Percentiles rank a stretch among this genome's conserved stretches.
Conservation (phyloP, 2,113 vertebrate genomes). For the Plecotus auritus region DNA sequence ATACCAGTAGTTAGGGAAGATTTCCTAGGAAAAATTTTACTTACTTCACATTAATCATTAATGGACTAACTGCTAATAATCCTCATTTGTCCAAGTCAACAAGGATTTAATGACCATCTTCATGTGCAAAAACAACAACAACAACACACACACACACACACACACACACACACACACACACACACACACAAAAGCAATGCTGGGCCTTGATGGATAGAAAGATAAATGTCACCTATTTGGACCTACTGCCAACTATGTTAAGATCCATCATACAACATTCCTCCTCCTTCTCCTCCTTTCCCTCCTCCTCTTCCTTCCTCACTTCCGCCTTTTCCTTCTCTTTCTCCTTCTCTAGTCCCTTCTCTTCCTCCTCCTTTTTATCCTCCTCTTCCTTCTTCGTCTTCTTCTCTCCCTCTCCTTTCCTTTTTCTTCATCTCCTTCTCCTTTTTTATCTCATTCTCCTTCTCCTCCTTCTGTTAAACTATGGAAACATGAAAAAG, state of each 20-base stretch:
- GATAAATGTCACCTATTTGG: background rate
- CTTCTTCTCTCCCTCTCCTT: background rate
- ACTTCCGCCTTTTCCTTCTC: accelerated
- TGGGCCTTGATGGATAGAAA: background rate
- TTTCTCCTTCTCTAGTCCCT: background rate
- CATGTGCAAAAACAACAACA: background rate
- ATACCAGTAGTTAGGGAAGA: background rate
- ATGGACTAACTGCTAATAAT: background rate
- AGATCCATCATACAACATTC: background rate
- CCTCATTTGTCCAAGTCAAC: background rate
- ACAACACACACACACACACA: no score
- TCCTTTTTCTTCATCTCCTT: background rate
- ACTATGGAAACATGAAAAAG: background rate
- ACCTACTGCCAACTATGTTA: background rate
- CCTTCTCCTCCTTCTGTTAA: background rate
- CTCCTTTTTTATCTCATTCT: background rate
- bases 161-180: no score
- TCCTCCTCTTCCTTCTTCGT: background rate
- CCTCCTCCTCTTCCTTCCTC: no score
- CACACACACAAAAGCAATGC: background rate
- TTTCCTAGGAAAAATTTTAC: background rate
- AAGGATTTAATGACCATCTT: background rate
- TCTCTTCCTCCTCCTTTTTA: background rate
- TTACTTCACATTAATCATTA: background rate
- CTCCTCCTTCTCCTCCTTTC: background rate